These are phyloP conservation scores for Temnothorax rugatulus DNA, from an alignment of 2,888 invertebrate genomes.

Conservation along the genomic window DNA sequence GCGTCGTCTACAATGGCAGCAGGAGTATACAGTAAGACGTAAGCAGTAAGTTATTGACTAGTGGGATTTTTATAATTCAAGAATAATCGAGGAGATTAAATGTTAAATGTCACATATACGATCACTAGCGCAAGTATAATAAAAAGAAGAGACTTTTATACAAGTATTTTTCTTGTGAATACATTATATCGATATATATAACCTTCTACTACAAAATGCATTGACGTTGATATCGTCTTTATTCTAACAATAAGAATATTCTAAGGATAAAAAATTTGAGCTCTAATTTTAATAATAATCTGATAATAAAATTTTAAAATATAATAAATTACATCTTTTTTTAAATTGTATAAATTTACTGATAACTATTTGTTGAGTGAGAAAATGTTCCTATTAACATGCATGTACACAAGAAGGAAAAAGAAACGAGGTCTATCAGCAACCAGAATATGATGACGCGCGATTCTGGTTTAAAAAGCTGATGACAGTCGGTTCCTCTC, in stretches of 20 bases:
- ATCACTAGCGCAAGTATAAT: not conserved
- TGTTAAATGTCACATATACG: not conserved
- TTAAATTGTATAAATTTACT: not conserved
- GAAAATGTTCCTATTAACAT: not conserved
- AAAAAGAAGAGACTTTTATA: not conserved
- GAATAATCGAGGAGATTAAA: no score
- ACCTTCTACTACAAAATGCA: not conserved
- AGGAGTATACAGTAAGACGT: no score
- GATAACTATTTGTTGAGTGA: not conserved
- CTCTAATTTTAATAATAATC: not conserved
- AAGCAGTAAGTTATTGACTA: no score
- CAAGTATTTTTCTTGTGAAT: not conserved
- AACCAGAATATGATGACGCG: conserved; percentile 15
- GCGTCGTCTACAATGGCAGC: no score
- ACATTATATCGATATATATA: not conserved
- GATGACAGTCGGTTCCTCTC: not conserved
- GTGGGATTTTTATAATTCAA: no score
- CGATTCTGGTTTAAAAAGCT: not conserved
- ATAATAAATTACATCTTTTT: not conserved
- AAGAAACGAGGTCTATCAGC: not conserved
- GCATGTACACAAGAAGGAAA: not conserved
- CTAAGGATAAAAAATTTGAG: not conserved
- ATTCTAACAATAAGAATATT: not conserved
- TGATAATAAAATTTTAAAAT: not conserved
- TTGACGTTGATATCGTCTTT: not conserved